Percentiles rank a stretch among this genome's conserved stretches.
Evolutionary conservation across 2,888 invertebrate genomes (phyloP).

Genomic region (Napeogenes sylphis): DNA sequence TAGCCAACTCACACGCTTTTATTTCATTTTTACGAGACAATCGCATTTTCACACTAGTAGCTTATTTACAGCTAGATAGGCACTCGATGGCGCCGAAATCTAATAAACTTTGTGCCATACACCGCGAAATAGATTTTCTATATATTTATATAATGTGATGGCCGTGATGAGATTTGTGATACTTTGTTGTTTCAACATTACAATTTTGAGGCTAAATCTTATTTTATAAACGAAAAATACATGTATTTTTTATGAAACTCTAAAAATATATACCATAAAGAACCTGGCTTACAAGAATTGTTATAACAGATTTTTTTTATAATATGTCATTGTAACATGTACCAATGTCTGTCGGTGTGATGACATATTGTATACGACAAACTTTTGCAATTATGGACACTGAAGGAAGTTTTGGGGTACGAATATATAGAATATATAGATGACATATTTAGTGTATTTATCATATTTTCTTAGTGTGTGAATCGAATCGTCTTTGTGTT

Average conservation of each 20-base stretch:
- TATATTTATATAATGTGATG: constrained; percentile 37
- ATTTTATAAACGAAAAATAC: background rate
- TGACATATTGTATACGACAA: too few relatives aligned
- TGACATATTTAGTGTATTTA: too few relatives aligned
- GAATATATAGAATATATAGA: too few relatives aligned
- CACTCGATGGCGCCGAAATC: constrained; percentile 44
- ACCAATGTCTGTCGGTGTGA: too few relatives aligned
- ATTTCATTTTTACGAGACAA: constrained; percentile 37
- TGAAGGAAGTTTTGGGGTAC: too few relatives aligned
- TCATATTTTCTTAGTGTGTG: too few relatives aligned
- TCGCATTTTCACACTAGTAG: constrained; percentile 45
- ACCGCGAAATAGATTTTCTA: constrained; percentile 42
- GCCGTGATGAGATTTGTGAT: constrained; percentile 5
- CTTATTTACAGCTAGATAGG: constrained; percentile 49
- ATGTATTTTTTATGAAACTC: background rate
- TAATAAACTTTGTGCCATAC: constrained; percentile 45
- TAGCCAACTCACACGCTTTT: constrained; percentile 19
- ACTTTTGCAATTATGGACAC: too few relatives aligned
- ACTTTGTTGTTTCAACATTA: constrained; percentile 3
- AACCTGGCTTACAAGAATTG: too few relatives aligned
- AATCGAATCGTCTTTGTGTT: too few relatives aligned
- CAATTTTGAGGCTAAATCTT: background rate
- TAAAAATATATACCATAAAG: too few relatives aligned
- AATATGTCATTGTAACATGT: too few relatives aligned
- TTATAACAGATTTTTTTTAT: too few relatives aligned